Conservation (phyloP, 2,888 invertebrate species). For the Biston stratarius region DNA sequence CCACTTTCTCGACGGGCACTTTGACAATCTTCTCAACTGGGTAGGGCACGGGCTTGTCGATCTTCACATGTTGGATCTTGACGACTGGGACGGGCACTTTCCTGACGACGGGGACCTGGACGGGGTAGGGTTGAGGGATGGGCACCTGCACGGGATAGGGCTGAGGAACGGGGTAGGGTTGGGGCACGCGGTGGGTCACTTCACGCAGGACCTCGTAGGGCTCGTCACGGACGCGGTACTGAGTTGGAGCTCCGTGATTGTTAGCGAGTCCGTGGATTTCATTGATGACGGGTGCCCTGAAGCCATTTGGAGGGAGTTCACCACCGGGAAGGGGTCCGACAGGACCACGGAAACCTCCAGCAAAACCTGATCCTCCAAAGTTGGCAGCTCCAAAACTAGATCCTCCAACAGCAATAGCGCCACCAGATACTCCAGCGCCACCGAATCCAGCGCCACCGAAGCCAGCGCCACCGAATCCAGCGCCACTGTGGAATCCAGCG, state of each 20-base stretch:
- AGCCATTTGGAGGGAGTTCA: conserved; percentile 64
- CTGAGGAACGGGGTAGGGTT: conserved; percentile 84
- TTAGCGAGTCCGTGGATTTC: conserved; percentile 77
- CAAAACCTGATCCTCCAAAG: conserved; percentile 19
- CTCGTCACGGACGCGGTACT: conserved; percentile 75
- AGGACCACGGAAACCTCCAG: conserved; percentile 15
- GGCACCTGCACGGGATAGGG: conserved; percentile 84
- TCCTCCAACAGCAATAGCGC: conserved; percentile 16
- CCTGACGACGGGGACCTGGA: conserved; percentile 83
- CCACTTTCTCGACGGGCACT: conserved; percentile 85
- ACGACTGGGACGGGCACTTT: conserved; percentile 86
- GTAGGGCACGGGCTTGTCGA: conserved; percentile 87
- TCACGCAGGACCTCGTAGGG: conserved; percentile 75
- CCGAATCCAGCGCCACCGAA: conserved; percentile 21
- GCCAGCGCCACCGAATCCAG: conserved; percentile 7
- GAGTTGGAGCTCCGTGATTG: conserved; percentile 74
- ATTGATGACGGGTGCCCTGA: conserved; percentile 73
- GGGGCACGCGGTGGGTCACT: conserved; percentile 85
- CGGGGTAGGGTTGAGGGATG: conserved; percentile 87
- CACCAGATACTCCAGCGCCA: conserved; percentile 14
- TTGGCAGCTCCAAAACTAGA: conserved; percentile 16
- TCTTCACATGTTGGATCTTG: conserved; percentile 83
- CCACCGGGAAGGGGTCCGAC: conserved; percentile 47
- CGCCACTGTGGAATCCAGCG: conserved; percentile 10
- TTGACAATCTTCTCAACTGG: conserved; percentile 87